These are phyloP conservation scores for Lampris incognitus DNA, from an alignment of 2,113 vertebrate species.

Conservation along the genomic window DNA sequence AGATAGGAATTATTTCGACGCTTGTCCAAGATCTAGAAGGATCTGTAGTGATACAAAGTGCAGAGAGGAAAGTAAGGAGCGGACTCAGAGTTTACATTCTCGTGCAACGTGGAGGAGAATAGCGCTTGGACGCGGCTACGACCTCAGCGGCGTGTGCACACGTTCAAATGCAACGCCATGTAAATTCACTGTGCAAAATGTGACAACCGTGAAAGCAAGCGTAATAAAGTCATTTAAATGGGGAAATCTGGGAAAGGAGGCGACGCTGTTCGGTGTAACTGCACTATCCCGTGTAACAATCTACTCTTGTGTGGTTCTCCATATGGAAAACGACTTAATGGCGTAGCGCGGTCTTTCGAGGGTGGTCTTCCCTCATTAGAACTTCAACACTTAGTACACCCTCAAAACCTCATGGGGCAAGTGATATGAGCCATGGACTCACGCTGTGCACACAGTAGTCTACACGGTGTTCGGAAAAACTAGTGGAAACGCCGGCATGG, in stretches of 20 bases:
- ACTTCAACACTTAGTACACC: constrained; percentile 9
- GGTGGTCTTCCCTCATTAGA: constrained; percentile 71
- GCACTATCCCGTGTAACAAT: constrained; percentile 50
- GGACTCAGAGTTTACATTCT: too few relatives aligned
- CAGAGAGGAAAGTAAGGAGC: too few relatives aligned
- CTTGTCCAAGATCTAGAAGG: neutral
- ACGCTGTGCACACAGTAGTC: constrained; percentile 23
- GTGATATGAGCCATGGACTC: constrained; percentile 32
- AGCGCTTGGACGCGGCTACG: neutral
- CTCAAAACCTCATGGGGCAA: constrained; percentile 36
- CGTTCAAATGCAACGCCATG: neutral
- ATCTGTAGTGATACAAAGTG: neutral
- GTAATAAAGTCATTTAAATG: constrained; percentile 27
- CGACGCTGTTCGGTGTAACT: constrained; percentile 18
- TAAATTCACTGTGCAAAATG: constrained; percentile 24
- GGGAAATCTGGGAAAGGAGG: constrained; percentile 10
- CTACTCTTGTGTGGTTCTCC: constrained; percentile 60
- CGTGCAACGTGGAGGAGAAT: neutral
- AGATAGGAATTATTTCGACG: too few relatives aligned
- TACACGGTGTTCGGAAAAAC: constrained; percentile 8
- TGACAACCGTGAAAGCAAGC: constrained; percentile 14
- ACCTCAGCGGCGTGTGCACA: neutral
- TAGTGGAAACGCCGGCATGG: neutral
- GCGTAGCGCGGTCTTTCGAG: constrained; percentile 51
- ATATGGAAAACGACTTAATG: constrained; percentile 58